Evolutionary conservation across 2,797 vertebrate species (phyloP), one percentile per base, ranked within the genome.

Genomic region (Pipistrellus pygmaeus): DNA sequence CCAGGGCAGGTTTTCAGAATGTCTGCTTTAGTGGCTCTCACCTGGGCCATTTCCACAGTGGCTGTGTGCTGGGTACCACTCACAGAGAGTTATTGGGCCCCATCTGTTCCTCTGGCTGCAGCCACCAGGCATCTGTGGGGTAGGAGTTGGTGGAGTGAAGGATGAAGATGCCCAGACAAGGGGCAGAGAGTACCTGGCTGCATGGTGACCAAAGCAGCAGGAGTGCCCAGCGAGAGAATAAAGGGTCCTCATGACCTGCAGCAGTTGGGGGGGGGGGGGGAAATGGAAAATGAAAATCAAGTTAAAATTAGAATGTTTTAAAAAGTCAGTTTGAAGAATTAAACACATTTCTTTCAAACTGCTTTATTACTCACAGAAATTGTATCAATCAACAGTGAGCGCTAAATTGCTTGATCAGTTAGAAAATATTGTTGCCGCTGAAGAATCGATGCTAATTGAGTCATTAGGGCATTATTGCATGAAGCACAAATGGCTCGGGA

Each of bases 371-470:
- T 97, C 98, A 77, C 15, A 98, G 96, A 96, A 97, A 98, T 98
- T 97, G 95, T 97, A 97, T 98, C 98, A 97, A 93, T 98, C 97
- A 95, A 95, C 98, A 98, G 94, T 91, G 93, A 97, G 97, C 77
- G 12, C 95, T 98, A 97, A 98, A 98, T 98, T 97, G 98, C 97
- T 96, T 86, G 94, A 98, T 98, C 97, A 95, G 97, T 96, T 90
- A 97, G 95, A 98, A 98, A 98, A 98, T 97, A 97, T 97, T 98
- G 95, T 97, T 98, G 97, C 96, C 64, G 91, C 92, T 96, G 94
- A 97, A 97, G 97, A 98, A 98, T 98, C 98, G 81, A 97, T 98
- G 97, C 96, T 98, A 98, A 98, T 97, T 97, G 98, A 97, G 97
- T 98, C 97, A 97, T 98, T 98, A 98, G 96, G 93, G 94, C 97